Evolutionary conservation across 2,113 vertebrate genomes (phyloP).

Genomic region (Mixornis gularis): DNA sequence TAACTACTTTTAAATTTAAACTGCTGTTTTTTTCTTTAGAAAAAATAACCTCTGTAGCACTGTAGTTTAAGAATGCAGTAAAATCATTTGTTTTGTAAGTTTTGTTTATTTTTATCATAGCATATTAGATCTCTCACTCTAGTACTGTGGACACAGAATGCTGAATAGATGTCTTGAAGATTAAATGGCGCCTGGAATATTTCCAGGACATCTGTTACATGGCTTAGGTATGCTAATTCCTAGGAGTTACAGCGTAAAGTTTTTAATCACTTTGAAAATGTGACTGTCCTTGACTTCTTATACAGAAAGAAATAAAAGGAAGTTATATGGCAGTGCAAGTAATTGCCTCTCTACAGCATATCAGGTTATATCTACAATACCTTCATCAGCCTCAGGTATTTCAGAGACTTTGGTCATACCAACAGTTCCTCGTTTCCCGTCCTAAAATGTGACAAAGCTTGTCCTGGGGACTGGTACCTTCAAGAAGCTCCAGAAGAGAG

Average conservation of each 20-base stretch:
- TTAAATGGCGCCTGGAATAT: not conserved
- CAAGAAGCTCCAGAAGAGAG: not conserved
- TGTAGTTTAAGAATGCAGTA: not conserved
- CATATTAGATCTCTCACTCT: not conserved
- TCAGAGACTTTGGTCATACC: not conserved
- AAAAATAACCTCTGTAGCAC: not conserved
- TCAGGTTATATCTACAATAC: not conserved
- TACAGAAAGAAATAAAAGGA: not conserved
- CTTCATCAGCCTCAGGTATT: not conserved
- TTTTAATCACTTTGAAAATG: not conserved
- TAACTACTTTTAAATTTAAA: not conserved
- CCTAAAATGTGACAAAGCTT: not conserved
- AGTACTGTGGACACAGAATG: not conserved
- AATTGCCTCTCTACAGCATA: not conserved
- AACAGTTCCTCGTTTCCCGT: not conserved
- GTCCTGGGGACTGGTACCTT: not conserved
- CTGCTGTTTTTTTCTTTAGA: not conserved
- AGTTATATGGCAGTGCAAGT: not conserved
- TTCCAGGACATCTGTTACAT: constrained; percentile 14
- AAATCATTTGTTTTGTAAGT: not conserved
- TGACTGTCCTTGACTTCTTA: not conserved
- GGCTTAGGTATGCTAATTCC: not conserved
- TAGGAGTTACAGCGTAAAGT: not conserved
- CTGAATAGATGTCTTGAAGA: not conserved
- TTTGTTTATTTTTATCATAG: not conserved